Evolutionary conservation across 2,888 invertebrate species (phyloP), one percentile per base, ranked within the genome.

Genomic region (Ennomos fuscantarius): DNA sequence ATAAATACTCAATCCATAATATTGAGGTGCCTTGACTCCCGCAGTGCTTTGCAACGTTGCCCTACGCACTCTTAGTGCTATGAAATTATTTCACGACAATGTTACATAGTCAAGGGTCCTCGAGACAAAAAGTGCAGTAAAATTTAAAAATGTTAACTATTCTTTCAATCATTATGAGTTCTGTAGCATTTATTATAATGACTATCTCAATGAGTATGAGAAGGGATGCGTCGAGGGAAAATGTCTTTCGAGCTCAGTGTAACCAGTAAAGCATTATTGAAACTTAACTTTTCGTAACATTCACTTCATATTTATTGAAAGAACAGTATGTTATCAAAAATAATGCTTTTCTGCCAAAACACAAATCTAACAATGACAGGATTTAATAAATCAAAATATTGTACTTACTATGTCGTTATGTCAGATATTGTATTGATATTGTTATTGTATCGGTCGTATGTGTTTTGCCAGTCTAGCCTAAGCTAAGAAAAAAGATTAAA

Each of bases 381-480:
- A 55, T 61, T 61, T 40, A 10, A 47, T 66, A 57, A 60, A 62
- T 53, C 55, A 60, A 63, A 62, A 59, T 55, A 24, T 24, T 24
- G 55, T 69, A 69, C 54, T 63, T 63, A 67, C 53, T 66, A 59
- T 54, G 51, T 60, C 35, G 60, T 3, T 24, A 69, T 65, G 64
- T 70, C 60, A 54, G 60, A 65, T 45, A 65, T 66, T 65, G 65
- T 72, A 55, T 62, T 46, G 57, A 63, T 56, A 56, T 15, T 55
- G 54, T 55, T 11, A 65, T 61, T 62, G 59, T 68, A 46, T 49
- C 39, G 67, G 73, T 65, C 66, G 74, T 24, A 24, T 88, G 86
- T 88, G 87, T 86, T 89, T 89, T 89, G 88, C 78, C 87, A 90
- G 88, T 76, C 78, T 80, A 86, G 89, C 86, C 87, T 89, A 89